These are phyloP conservation scores for Nowickia ferox DNA, from an alignment of 2,888 invertebrate species.

Conservation along the genomic window DNA sequence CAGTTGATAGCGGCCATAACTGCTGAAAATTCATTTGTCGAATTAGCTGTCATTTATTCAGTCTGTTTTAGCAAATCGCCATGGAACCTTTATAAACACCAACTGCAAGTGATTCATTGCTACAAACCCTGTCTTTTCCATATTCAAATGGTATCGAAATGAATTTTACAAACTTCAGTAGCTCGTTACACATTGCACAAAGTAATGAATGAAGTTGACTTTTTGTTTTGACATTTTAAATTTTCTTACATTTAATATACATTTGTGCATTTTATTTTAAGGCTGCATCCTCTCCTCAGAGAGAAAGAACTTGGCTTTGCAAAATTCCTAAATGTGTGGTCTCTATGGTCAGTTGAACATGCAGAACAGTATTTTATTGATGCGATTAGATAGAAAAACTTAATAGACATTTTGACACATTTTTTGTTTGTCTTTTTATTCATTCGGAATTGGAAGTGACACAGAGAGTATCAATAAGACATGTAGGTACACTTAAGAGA, in stretches of 20 bases:
- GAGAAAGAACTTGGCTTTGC: constrained; percentile 22
- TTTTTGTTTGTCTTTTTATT: constrained; percentile 19
- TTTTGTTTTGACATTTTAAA: constrained; percentile 67
- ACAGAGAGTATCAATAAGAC: neutral
- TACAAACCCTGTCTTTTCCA: constrained; percentile 29
- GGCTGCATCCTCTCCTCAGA: constrained; percentile 5
- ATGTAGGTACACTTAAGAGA: neutral
- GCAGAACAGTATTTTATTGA: constrained; percentile 58
- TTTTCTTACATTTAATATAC: constrained; percentile 59
- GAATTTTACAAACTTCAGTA: constrained; percentile 41
- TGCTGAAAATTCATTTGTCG: too few relatives aligned
- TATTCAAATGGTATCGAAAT: constrained; percentile 29
- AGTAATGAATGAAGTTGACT: constrained; percentile 70
- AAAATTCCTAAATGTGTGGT: constrained; percentile 57
- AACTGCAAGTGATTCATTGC: neutral
- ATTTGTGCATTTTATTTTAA: constrained; percentile 51
- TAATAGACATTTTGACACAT: constrained; percentile 58
- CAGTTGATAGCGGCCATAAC: too few relatives aligned
- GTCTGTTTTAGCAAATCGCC: too few relatives aligned
- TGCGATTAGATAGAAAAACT: constrained; percentile 61
- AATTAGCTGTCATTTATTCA: too few relatives aligned
- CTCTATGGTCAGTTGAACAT: constrained; percentile 43
- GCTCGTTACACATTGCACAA: constrained; percentile 65
- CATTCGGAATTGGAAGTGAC: constrained; percentile 1
- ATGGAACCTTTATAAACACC: too few relatives aligned